Percentiles rank a stretch among this genome's conserved stretches.
Conservation (phyloP, 1,140 invertebrate genomes). For the Drosophila sp. region DNA sequence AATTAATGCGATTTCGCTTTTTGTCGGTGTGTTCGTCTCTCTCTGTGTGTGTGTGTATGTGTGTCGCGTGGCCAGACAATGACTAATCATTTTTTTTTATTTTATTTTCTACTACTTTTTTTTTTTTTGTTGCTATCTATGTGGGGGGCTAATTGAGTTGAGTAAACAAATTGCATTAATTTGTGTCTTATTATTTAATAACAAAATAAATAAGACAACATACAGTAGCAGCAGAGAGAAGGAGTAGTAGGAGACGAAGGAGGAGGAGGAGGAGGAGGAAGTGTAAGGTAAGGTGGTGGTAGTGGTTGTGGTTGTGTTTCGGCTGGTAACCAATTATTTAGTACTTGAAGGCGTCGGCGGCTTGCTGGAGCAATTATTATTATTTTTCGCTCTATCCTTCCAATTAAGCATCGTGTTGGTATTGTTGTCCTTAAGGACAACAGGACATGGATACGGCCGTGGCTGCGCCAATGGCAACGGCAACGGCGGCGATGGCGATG, state of each 20-base stretch:
- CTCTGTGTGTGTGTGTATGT: neutral
- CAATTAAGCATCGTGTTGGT: conserved; percentile 40
- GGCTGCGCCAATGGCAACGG: too few relatives aligned
- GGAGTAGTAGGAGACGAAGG: too few relatives aligned
- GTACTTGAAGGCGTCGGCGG: conserved; percentile 37
- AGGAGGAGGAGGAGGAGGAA: too few relatives aligned
- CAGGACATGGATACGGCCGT: neutral
- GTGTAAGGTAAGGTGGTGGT: too few relatives aligned
- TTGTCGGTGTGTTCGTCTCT: conserved; percentile 20
- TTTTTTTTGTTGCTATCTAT: conserved; percentile 44
- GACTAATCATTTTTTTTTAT: conserved; percentile 60
- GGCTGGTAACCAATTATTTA: conserved; percentile 42
- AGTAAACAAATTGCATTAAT: conserved; percentile 77
- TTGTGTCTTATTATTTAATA: conserved; percentile 81
- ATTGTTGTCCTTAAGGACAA: conserved; percentile 1
- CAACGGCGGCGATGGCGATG: too few relatives aligned
- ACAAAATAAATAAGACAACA: conserved; percentile 75
- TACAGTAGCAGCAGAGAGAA: conserved; percentile 29
- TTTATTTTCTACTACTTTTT: conserved; percentile 25
- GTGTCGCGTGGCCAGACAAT: conserved; percentile 75
- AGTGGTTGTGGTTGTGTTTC: neutral
- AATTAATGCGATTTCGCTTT: conserved; percentile 75
- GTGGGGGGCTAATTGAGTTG: conserved; percentile 69
- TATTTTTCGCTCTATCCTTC: conserved; percentile 31
- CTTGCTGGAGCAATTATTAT: conserved; percentile 63